Conservation (phyloP, 2,113 vertebrate species). For the Indicator maculatus region DNA sequence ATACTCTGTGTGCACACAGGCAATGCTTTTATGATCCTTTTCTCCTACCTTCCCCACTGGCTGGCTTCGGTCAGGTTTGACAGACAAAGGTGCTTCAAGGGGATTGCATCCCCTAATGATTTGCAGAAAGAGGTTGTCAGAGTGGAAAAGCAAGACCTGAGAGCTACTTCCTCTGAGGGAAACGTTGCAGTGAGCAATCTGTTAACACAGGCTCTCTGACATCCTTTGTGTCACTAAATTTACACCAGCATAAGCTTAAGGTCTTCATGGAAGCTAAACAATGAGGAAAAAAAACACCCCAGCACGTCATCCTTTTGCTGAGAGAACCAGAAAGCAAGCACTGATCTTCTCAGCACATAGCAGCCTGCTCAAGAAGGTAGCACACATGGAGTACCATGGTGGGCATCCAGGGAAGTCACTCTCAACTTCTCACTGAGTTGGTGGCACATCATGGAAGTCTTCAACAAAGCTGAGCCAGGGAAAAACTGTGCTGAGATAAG, state of each 20-base stretch:
- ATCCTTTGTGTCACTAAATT: neutral
- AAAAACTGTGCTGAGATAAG: neutral
- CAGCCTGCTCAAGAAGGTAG: neutral
- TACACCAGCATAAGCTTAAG: neutral
- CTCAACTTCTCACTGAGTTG: neutral
- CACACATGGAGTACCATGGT: neutral
- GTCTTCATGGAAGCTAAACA: neutral
- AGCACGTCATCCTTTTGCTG: neutral
- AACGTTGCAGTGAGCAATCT: neutral
- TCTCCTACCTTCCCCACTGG: neutral
- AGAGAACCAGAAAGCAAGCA: neutral
- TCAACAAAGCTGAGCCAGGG: neutral
- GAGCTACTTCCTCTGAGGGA: neutral
- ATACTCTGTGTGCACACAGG: neutral
- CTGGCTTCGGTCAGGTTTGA: neutral
- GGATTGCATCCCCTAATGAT: neutral
- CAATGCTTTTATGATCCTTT: neutral
- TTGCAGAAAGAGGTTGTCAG: neutral
- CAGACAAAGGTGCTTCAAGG: neutral
- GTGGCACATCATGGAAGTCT: neutral
- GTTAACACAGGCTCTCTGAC: neutral
- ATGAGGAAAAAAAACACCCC: neutral
- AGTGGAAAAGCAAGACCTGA: neutral
- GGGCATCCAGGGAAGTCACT: neutral
- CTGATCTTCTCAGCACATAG: neutral